Evolutionary conservation across 2,888 invertebrate genomes (phyloP).

Genomic region (Meteorus cinctellus): DNA sequence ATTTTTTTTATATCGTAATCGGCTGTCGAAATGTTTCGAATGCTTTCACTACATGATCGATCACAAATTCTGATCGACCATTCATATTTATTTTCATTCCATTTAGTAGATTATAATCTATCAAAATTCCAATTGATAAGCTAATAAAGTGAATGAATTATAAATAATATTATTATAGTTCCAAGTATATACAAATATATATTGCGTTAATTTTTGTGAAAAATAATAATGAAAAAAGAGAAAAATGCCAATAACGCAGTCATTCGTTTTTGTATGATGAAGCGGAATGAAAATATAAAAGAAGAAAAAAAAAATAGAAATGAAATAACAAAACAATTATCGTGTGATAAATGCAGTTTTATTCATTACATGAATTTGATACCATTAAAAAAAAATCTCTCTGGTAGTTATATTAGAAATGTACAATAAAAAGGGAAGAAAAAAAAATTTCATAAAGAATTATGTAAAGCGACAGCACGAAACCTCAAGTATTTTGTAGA

Average conservation of each 20-base stretch:
- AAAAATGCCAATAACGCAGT: not conserved
- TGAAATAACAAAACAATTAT: not conserved
- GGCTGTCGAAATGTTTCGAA: not conserved
- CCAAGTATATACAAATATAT: not conserved
- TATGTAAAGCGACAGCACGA: not conserved
- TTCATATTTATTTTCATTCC: slow-evolving; percentile 9
- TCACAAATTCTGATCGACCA: too few species aligned
- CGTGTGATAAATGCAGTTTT: slow-evolving; percentile 2
- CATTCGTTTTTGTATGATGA: slow-evolving; percentile 2
- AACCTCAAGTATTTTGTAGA: not conserved
- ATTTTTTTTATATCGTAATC: slow-evolving; percentile 8
- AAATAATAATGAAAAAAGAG: not conserved
- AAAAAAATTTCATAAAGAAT: not conserved
- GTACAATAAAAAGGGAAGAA: not conserved
- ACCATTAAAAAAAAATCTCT: not conserved
- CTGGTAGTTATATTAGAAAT: not conserved
- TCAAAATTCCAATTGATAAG: not conserved
- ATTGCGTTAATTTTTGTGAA: not conserved
- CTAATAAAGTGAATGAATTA: not conserved
- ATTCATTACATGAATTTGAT: not conserved
- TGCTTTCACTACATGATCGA: not conserved
- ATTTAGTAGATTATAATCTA: not conserved
- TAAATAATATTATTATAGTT: not conserved
- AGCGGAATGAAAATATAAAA: not conserved
- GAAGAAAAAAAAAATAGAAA: not conserved